A percentile compares a stretch with the other conserved stretches of the same genome.
These are phyloP conservation scores for Eurosta solidaginis DNA, from an alignment of 1,140 invertebrate species.

Conservation along the genomic window DNA sequence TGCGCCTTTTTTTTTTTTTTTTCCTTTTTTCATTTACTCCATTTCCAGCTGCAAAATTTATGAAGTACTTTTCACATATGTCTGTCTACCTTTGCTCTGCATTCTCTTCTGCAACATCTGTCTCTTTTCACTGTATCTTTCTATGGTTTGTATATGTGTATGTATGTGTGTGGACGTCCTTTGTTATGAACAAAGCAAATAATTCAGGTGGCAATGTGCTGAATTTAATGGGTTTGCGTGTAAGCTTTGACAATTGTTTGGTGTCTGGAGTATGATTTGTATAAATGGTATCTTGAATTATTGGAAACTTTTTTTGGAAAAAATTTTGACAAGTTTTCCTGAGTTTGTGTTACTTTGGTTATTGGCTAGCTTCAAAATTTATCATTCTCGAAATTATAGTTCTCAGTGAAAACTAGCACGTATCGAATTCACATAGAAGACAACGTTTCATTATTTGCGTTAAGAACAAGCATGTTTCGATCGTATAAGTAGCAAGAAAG, in stretches of 20 bases:
- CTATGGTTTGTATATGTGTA: not conserved
- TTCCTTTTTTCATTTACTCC: not conserved
- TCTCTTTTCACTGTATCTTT: not conserved
- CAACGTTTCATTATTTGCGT: too few species aligned
- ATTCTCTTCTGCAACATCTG: not conserved
- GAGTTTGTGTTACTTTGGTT: not conserved
- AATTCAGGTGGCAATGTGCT: conserved; percentile 13
- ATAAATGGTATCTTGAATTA: not conserved
- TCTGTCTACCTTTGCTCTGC: not conserved
- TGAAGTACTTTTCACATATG: not conserved
- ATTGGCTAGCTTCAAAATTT: too few species aligned
- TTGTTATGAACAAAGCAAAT: conserved; percentile 22
- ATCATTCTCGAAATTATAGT: too few species aligned
- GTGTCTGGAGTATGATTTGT: not conserved
- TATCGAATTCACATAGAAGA: too few species aligned
- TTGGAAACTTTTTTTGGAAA: not conserved
- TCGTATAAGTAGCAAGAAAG: too few species aligned
- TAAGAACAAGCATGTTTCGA: too few species aligned
- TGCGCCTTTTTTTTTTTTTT: not conserved
- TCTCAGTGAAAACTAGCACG: too few species aligned
- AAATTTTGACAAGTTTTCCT: not conserved
- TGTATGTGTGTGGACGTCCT: not conserved
- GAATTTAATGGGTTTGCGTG: conserved; percentile 25
- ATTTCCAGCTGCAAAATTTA: not conserved
- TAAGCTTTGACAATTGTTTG: conserved; percentile 10